Evolutionary conservation across 2,888 invertebrate genomes (phyloP).

Genomic region (Plagodis pulveraria): DNA sequence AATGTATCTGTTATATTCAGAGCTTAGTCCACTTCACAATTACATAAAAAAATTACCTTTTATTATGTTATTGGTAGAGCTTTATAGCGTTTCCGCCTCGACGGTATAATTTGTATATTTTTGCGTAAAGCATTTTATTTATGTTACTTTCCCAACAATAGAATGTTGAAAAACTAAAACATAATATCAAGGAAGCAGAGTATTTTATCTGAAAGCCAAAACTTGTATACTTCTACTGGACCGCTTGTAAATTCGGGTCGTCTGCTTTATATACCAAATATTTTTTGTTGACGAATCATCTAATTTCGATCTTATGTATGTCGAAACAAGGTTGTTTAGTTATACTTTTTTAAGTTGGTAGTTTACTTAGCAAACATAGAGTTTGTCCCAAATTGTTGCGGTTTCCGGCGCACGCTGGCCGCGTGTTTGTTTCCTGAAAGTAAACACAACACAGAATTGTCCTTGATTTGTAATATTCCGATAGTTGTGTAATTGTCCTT

Average conservation of each 20-base stretch:
- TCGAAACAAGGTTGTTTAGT: constrained; percentile 17
- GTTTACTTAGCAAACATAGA: constrained; percentile 69
- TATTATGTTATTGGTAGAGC: too few relatives aligned
- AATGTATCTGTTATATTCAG: too few relatives aligned
- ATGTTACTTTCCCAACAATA: neutral
- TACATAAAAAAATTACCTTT: too few relatives aligned
- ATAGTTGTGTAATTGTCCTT: constrained; percentile 46
- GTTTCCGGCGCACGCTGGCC: constrained; percentile 48
- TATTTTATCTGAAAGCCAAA: constrained; percentile 54
- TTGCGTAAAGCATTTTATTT: neutral
- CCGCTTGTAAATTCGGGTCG: constrained; percentile 63
- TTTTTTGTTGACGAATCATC: constrained; percentile 6
- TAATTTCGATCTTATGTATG: constrained; percentile 13
- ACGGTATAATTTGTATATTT: too few relatives aligned
- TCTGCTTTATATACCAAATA: constrained; percentile 41
- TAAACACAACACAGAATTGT: constrained; percentile 61
- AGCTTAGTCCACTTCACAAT: too few relatives aligned
- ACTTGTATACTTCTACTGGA: constrained; percentile 49
- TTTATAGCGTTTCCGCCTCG: too few relatives aligned
- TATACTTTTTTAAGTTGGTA: constrained; percentile 40
- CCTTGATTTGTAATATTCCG: constrained; percentile 62
- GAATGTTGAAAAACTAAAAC: constrained; percentile 37
- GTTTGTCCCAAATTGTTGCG: constrained; percentile 67
- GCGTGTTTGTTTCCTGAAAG: constrained; percentile 53
- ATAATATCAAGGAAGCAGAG: constrained; percentile 35